Conservation (phyloP, 2,797 vertebrate genomes). For the Darevskia mixta region DNA sequence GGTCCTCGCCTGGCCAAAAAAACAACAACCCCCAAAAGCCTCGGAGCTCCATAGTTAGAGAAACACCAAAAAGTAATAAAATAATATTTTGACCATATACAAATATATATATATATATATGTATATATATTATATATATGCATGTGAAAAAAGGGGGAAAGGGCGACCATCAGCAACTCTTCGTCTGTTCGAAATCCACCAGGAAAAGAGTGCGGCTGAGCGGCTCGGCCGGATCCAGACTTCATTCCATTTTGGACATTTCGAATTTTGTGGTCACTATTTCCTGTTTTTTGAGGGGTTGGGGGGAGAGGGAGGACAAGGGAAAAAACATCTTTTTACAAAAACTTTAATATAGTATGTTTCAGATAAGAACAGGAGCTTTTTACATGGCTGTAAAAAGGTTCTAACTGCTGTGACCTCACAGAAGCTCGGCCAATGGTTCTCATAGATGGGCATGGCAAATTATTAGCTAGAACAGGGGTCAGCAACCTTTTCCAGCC, state of each 20-base stretch:
- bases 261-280: conserved; percentile 84
- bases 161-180: neutral
- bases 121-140: conserved; percentile 24
- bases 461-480: no score
- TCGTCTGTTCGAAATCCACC: neutral
- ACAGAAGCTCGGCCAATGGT: neutral
- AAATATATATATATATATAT: conserved; percentile 46
- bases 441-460: neutral
- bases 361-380: no score
- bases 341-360: no score
- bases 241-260: conserved; percentile 89
- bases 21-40: neutral
- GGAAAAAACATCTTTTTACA: neutral
- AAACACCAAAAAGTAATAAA: conserved; percentile 40
- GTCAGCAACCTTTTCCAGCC: no score
- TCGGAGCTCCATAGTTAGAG: conserved; percentile 3
- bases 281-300: conserved; percentile 72
- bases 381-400: no score
- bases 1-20: neutral
- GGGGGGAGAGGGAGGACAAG: neutral
- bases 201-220: neutral
- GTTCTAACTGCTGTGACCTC: neutral
- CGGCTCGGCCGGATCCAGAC: neutral
- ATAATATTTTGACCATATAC: conserved; percentile 52
- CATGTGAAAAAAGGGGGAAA: neutral